Evolutionary conservation across 2,888 invertebrate species (phyloP).

Genomic region (Idaea dimidiata): DNA sequence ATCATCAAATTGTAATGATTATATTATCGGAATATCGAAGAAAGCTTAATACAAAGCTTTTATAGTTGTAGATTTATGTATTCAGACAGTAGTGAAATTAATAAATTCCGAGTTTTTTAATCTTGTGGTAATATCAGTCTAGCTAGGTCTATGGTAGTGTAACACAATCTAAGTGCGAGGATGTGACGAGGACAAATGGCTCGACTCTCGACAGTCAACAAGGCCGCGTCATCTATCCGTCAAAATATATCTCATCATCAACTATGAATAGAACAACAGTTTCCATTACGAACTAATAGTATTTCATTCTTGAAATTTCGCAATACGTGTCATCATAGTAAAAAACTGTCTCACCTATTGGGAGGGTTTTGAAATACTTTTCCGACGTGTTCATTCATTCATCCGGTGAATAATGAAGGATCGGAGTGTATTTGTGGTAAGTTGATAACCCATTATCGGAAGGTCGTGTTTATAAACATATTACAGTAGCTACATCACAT

Average conservation of each 20-base stretch:
- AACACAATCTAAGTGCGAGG: slow-evolving; percentile 11
- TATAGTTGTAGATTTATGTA: too few species aligned
- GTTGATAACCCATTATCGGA: slow-evolving; percentile 62
- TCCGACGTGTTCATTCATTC: slow-evolving; percentile 52
- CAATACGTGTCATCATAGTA: slow-evolving; percentile 55
- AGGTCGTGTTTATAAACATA: slow-evolving; percentile 66
- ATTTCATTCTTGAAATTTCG: slow-evolving; percentile 71
- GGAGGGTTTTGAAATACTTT: slow-evolving; percentile 39
- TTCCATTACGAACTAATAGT: slow-evolving; percentile 39
- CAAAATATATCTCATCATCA: slow-evolving; percentile 68
- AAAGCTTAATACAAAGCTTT: too few species aligned
- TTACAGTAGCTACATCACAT: slow-evolving; percentile 37
- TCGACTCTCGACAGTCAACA: slow-evolving; percentile 37
- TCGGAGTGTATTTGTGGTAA: slow-evolving; percentile 35
- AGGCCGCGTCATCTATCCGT: slow-evolving; percentile 75
- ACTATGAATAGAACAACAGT: slow-evolving; percentile 68
- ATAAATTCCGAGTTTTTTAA: neutral
- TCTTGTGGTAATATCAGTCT: neutral
- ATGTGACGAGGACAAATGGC: slow-evolving; percentile 21
- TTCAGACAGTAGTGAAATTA: neutral
- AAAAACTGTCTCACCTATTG: slow-evolving; percentile 26
- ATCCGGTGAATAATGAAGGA: slow-evolving; percentile 47
- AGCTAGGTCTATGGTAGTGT: neutral
- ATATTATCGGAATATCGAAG: too few species aligned
- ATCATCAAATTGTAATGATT: too few species aligned